Percentiles rank a stretch among this genome's conserved stretches.
Evolutionary conservation across 2,888 invertebrate species (phyloP).

Genomic region (Ectobius pallidus): DNA sequence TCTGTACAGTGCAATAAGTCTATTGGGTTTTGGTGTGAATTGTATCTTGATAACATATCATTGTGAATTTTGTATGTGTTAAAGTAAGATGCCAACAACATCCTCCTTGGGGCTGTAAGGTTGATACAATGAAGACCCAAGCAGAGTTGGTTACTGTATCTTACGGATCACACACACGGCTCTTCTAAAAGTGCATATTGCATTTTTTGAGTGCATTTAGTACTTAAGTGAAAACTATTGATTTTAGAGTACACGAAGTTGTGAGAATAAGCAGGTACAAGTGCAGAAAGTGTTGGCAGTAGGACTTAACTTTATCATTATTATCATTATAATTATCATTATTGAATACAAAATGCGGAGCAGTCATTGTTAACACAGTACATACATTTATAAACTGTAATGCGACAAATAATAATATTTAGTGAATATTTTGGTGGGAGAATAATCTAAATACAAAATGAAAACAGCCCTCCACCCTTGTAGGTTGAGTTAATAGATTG

Average conservation of each 20-base stretch:
- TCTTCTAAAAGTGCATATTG: conserved; percentile 44
- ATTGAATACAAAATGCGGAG: conserved; percentile 37
- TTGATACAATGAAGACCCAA: not conserved
- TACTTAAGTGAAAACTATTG: conserved; percentile 42
- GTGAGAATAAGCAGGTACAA: conserved; percentile 36
- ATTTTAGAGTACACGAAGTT: conserved; percentile 39
- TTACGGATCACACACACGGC: conserved; percentile 41
- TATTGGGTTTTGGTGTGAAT: conserved; percentile 45
- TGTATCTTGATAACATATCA: conserved; percentile 46
- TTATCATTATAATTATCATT: conserved; percentile 18
- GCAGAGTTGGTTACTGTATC: conserved; percentile 41
- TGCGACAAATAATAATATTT: conserved; percentile 41
- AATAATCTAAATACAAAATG: conserved; percentile 20
- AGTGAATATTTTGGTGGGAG: conserved; percentile 29
- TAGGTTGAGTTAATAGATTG: conserved; percentile 23
- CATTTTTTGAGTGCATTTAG: conserved; percentile 43
- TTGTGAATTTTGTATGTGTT: conserved; percentile 45
- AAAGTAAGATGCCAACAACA: conserved; percentile 43
- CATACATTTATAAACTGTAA: conserved; percentile 36
- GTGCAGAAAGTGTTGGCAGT: conserved; percentile 40
- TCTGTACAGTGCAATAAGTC: conserved; percentile 45
- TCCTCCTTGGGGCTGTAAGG: conserved; percentile 35
- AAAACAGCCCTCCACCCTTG: conserved; percentile 28
- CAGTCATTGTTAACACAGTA: conserved; percentile 42
- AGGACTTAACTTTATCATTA: conserved; percentile 20